phyloP scores from a whole-genome alignment of 2,113 vertebrate species.

The Cygnus atratus region DNA sequence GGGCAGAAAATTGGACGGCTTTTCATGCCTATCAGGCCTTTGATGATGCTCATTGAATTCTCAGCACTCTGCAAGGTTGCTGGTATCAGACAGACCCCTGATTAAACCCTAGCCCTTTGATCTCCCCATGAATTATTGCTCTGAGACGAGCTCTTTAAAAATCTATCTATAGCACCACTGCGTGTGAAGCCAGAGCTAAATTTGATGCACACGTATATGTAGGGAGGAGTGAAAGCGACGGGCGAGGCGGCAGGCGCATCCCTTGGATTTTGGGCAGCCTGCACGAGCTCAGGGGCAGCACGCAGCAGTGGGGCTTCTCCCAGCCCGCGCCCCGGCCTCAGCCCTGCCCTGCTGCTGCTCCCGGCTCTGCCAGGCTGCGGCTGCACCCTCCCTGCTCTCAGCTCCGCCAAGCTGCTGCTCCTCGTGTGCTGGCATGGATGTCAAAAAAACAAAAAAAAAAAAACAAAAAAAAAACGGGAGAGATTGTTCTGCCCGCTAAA shows the following conservation, averaged over 20 bases:
- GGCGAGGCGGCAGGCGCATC: not conserved
- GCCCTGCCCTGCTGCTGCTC: not conserved
- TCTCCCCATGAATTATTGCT: constrained; percentile 51
- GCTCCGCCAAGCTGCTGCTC: constrained; percentile 20
- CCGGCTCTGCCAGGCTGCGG: not conserved
- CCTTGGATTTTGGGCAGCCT: not conserved
- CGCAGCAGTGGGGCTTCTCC: not conserved
- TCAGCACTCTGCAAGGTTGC: constrained; percentile 8
- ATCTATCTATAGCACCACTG: constrained; percentile 18
- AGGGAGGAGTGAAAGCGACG: not conserved
- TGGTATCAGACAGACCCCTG: constrained; percentile 1
- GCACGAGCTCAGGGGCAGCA: not conserved
- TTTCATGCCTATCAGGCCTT: constrained; percentile 24
- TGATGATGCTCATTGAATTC: constrained; percentile 8
- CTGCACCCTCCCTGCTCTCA: not conserved
- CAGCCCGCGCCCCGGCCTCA: not conserved
- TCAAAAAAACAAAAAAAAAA: constrained; percentile 46
- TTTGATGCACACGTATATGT: not conserved
- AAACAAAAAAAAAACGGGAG: not conserved
- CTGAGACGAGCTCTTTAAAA: constrained; percentile 49
- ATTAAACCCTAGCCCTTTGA: constrained; percentile 56
- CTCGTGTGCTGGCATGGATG: constrained; percentile 42
- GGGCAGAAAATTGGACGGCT: constrained; percentile 11
- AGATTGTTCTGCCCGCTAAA: constrained; percentile 56
- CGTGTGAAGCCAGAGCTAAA: constrained; percentile 6